phyloP scores from a whole-genome alignment of 2,113 vertebrate species.

The Seriola aureovittata region DNA sequence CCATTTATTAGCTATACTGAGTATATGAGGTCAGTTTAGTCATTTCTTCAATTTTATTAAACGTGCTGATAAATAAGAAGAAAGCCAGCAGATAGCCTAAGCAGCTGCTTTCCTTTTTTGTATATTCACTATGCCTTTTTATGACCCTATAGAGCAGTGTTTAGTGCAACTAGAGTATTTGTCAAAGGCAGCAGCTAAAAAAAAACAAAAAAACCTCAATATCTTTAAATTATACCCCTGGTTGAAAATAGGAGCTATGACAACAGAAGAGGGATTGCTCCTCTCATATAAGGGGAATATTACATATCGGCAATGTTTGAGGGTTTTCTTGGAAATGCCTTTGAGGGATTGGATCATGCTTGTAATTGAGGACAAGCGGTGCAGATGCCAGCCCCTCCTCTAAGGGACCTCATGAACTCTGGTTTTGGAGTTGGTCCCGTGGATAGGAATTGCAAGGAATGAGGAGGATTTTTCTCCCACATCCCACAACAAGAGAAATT shows the following conservation, averaged over 20 bases:
- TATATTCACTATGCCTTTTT: slow-evolving; percentile 31
- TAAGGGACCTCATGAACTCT: slow-evolving; percentile 63
- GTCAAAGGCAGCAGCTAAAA: slow-evolving; percentile 26
- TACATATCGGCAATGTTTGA: slow-evolving; percentile 51
- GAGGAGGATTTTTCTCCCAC: slow-evolving; percentile 48
- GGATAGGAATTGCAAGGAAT: slow-evolving; percentile 42
- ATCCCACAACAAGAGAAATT: slow-evolving; percentile 44
- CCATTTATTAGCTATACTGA: slow-evolving; percentile 52
- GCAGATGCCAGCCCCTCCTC: slow-evolving; percentile 58
- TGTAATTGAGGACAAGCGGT: slow-evolving; percentile 68
- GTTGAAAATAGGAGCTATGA: slow-evolving; percentile 53
- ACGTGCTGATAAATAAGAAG: slow-evolving; percentile 39
- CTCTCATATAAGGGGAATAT: slow-evolving; percentile 46
- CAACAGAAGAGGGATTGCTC: slow-evolving; percentile 28
- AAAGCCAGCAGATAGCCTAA: not conserved
- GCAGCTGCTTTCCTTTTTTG: slow-evolving; percentile 38
- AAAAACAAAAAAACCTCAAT: slow-evolving; percentile 18
- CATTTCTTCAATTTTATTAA: slow-evolving; percentile 46
- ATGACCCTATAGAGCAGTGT: slow-evolving; percentile 7
- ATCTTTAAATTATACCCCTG: slow-evolving; percentile 61
- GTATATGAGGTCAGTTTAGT: slow-evolving; percentile 51
- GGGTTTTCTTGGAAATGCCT: slow-evolving; percentile 65
- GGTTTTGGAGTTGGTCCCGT: slow-evolving; percentile 61
- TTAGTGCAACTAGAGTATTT: slow-evolving; percentile 35
- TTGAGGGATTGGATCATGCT: slow-evolving; percentile 59